Evolutionary conservation across 2,113 vertebrate genomes (phyloP).

Genomic region (Pipa parva): DNA sequence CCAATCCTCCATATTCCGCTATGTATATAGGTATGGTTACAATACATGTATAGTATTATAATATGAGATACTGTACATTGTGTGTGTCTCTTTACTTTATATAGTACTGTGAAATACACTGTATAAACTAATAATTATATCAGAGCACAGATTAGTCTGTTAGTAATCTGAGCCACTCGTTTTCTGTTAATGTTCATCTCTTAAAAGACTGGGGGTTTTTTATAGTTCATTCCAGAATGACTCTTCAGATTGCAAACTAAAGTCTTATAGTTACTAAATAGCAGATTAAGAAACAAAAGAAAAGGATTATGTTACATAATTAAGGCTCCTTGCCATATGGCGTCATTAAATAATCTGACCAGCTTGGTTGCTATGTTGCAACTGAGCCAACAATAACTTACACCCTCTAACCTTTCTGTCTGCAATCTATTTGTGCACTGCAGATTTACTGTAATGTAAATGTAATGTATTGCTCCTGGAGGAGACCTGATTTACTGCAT

Average conservation of each 20-base stretch:
- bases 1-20: too few relatives aligned
- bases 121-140: too few relatives aligned
- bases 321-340: constrained; percentile 26
- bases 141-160: too few relatives aligned
- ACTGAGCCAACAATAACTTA: constrained; percentile 31
- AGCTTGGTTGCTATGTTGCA: constrained; percentile 13
- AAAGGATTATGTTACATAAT: constrained; percentile 32
- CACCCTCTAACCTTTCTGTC: constrained; percentile 15
- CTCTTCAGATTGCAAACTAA: constrained; percentile 6
- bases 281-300: constrained; percentile 23
- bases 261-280: constrained; percentile 19
- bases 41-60: too few relatives aligned
- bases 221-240: background rate
- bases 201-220: too few relatives aligned
- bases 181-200: too few relatives aligned
- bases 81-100: too few relatives aligned
- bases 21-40: too few relatives aligned
- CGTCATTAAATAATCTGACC: constrained; percentile 32
- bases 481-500: background rate
- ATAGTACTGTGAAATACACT: too few relatives aligned
- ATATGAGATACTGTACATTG: too few relatives aligned
- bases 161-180: too few relatives aligned
- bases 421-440: constrained; percentile 6
- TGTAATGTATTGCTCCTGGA: constrained; percentile 5
- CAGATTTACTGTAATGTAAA: background rate